Percentiles rank a stretch among this genome's conserved stretches.
Evolutionary conservation across 2,888 invertebrate genomes (phyloP).

Genomic region (Ferdinandea cuprea): DNA sequence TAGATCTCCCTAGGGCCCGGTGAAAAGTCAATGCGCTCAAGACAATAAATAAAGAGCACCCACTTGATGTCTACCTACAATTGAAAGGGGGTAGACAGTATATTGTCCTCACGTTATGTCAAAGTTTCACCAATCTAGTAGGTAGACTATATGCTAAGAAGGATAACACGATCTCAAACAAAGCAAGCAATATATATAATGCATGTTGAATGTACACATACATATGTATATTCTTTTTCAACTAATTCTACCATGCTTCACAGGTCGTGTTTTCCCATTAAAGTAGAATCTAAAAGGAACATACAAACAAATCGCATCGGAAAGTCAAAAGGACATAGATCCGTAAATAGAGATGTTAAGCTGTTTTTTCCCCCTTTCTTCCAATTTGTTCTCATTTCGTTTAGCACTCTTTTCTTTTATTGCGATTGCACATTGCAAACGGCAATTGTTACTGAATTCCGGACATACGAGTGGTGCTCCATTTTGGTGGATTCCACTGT

Average conservation of each 20-base stretch:
- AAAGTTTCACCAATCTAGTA: slow-evolving; percentile 37
- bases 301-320: background rate
- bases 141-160: slow-evolving; percentile 14
- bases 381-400: slow-evolving; percentile 33
- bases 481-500: slow-evolving; percentile 22
- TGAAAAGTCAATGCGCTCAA: slow-evolving; percentile 36
- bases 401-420: slow-evolving; percentile 7
- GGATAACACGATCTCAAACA: slow-evolving; percentile 4
- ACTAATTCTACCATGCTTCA: slow-evolving; percentile 11
- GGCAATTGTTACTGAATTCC: slow-evolving; percentile 48
- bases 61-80: background rate
- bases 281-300: background rate
- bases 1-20: slow-evolving; percentile 8
- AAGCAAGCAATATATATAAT: background rate
- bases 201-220: too few species aligned
- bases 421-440: slow-evolving; percentile 7
- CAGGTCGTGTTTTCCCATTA: slow-evolving; percentile 14
- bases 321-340: slow-evolving; percentile 19
- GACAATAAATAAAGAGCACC: background rate
- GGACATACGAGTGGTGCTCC: slow-evolving; percentile 18
- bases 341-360: slow-evolving; percentile 21
- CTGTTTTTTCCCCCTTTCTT: background rate
- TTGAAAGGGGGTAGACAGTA: background rate
- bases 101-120: slow-evolving; percentile 29
- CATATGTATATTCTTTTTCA: background rate